Conservation (phyloP, 1,140 invertebrate species). For the Euwallacea similis region DNA sequence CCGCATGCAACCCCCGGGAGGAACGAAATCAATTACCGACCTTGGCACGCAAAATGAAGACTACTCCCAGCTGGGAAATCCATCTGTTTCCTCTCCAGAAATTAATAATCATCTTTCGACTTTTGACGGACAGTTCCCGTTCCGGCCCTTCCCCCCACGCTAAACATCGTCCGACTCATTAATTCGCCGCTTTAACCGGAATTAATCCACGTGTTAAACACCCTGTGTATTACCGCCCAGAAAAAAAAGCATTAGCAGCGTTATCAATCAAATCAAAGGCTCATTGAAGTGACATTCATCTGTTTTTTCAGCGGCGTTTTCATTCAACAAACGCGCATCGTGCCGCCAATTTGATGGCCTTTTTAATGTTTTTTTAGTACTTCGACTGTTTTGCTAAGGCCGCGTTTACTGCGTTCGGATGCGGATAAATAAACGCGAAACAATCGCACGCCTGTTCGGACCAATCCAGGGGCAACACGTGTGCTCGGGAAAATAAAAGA, state of each 20-base stretch:
- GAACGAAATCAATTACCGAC: slow-evolving; percentile 13
- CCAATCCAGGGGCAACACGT: neutral
- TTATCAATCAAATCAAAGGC: slow-evolving; percentile 28
- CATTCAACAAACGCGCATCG: slow-evolving; percentile 26
- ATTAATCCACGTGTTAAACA: too few relatives aligned
- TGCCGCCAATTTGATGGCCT: slow-evolving; percentile 13
- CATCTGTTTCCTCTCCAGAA: slow-evolving; percentile 23
- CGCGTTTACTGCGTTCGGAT: slow-evolving; percentile 6
- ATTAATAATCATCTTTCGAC: slow-evolving; percentile 20
- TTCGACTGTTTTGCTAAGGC: slow-evolving; percentile 21
- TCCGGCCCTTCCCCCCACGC: slow-evolving; percentile 9
- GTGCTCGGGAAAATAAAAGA: neutral
- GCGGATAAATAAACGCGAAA: slow-evolving; percentile 23
- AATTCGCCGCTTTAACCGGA: neutral
- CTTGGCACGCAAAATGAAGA: slow-evolving; percentile 18
- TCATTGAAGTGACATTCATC: slow-evolving; percentile 32
- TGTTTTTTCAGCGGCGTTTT: slow-evolving; percentile 35
- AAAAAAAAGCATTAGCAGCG: neutral
- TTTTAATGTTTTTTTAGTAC: slow-evolving; percentile 31
- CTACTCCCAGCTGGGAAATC: slow-evolving; percentile 10
- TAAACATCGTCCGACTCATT: slow-evolving; percentile 16
- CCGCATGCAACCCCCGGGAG: slow-evolving; percentile 10
- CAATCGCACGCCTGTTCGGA: slow-evolving; percentile 21
- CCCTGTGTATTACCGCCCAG: neutral
- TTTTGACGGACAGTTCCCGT: slow-evolving; percentile 21